These are phyloP conservation scores for Ichneumoninae sp. DNA, from an alignment of 2,888 invertebrate genomes.

Conservation along the genomic window DNA sequence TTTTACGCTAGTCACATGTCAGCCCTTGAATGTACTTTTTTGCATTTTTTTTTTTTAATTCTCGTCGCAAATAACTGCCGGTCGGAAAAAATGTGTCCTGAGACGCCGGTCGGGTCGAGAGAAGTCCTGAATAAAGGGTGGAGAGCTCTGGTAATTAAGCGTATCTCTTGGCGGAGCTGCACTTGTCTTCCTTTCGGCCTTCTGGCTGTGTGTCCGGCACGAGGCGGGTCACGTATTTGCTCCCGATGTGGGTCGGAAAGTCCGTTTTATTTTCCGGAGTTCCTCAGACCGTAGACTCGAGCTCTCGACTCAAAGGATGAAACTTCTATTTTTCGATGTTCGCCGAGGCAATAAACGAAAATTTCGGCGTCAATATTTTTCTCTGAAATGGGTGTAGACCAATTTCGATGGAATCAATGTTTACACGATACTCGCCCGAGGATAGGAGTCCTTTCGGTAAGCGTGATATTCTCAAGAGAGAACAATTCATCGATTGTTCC, in stretches of 20 bases:
- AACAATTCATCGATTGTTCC: too few species aligned
- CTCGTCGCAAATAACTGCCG: not conserved
- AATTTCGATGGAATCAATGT: not conserved
- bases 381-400: not conserved
- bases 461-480: too few species aligned
- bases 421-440: not conserved
- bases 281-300: constrained; percentile 20
- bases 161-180: not conserved
- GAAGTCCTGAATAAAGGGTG: constrained; percentile 34
- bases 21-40: constrained; percentile 2
- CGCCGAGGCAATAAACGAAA: constrained; percentile 5
- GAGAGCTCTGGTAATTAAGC: constrained; percentile 51
- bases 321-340: constrained; percentile 4
- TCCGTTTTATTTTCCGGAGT: constrained; percentile 6
- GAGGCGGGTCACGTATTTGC: constrained; percentile 43
- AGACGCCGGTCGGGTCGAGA: constrained; percentile 9
- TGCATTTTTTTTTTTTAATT: not conserved
- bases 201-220: constrained; percentile 33
- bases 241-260: constrained; percentile 29
- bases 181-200: constrained; percentile 8
- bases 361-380: constrained; percentile 1
- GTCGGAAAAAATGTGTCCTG: constrained; percentile 10
- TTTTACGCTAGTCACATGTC: constrained; percentile 35
- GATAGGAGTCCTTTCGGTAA: too few species aligned
- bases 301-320: not conserved